A percentile compares a stretch with the other conserved stretches of the same genome.
Conservation (phyloP, 2,113 vertebrate species). For the Pitta sordida region DNA sequence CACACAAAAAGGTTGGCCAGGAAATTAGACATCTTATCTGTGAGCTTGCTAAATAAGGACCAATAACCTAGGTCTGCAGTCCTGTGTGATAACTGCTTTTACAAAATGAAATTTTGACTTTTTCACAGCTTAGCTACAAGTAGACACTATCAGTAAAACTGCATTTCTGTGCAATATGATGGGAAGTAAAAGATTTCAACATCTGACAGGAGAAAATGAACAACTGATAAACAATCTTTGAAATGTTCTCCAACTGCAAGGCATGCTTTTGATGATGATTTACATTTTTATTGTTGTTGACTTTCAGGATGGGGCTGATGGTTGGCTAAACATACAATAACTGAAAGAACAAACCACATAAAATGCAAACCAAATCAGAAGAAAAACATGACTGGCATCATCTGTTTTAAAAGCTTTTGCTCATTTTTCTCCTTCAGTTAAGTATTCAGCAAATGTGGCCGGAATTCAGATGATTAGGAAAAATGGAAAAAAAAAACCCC, state of each 20-base stretch:
- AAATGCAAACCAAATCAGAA: conserved; percentile 12
- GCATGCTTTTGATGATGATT: conserved; percentile 68
- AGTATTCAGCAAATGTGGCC: not conserved
- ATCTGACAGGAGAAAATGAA: conserved; percentile 79
- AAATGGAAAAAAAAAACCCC: not conserved
- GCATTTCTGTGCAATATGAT: conserved; percentile 74
- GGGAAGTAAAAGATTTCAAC: conserved; percentile 72
- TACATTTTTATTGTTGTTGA: conserved; percentile 77
- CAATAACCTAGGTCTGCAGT: conserved; percentile 73
- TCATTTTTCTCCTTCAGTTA: not conserved
- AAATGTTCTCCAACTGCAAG: conserved; percentile 70
- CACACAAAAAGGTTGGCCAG: conserved; percentile 63
- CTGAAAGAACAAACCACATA: conserved; percentile 25
- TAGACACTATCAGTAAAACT: conserved; percentile 75
- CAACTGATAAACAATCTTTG: conserved; percentile 75
- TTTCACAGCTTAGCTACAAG: conserved; percentile 72
- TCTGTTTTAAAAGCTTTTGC: conserved; percentile 9
- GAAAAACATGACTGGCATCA: not conserved
- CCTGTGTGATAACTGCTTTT: conserved; percentile 74
- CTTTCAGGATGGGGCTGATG: conserved; percentile 53
- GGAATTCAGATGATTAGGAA: not conserved
- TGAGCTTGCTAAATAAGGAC: conserved; percentile 74
- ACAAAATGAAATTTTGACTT: conserved; percentile 82
- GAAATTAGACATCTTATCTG: conserved; percentile 85
- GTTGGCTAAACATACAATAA: conserved; percentile 46